phyloP scores from a whole-genome alignment of 1,140 invertebrate species.

The Epicauta chinensis region DNA sequence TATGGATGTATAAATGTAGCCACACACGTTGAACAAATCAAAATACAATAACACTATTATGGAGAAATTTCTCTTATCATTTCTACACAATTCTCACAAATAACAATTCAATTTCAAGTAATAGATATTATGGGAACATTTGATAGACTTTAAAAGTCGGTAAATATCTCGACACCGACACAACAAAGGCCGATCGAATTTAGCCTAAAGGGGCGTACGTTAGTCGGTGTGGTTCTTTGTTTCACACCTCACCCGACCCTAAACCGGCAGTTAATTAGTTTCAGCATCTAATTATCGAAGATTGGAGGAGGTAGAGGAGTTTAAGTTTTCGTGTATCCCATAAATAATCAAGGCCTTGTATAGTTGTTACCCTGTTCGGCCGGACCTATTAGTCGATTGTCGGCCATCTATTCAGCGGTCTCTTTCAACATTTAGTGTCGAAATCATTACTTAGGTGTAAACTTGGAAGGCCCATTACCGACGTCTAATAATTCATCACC shows the following conservation, averaged over 20 bases:
- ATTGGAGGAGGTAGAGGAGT: constrained; percentile 8
- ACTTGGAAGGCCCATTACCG: constrained; percentile 42
- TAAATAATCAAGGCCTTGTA: constrained; percentile 33
- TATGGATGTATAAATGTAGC: background rate
- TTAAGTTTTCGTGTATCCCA: constrained; percentile 39
- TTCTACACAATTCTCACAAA: too few relatives aligned
- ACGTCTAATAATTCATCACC: constrained; percentile 37
- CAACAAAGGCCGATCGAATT: too few relatives aligned
- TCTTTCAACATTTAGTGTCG: constrained; percentile 43
- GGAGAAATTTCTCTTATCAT: too few relatives aligned
- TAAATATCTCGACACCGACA: too few relatives aligned
- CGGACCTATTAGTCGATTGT: constrained; percentile 29
- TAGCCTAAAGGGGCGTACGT: background rate
- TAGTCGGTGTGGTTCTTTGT: constrained; percentile 36
- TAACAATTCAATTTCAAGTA: too few relatives aligned
- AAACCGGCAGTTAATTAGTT: constrained; percentile 43
- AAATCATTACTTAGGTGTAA: constrained; percentile 47
- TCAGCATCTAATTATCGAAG: constrained; percentile 43
- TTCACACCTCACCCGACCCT: constrained; percentile 38
- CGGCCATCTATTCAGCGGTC: constrained; percentile 32
- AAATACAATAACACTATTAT: background rate
- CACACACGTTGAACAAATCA: constrained; percentile 2
- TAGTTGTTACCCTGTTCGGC: background rate
- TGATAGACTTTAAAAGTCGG: too few relatives aligned
- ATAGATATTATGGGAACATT: too few relatives aligned